Conservation (phyloP, 2,888 invertebrate species). For the Euplagia quadripunctaria region DNA sequence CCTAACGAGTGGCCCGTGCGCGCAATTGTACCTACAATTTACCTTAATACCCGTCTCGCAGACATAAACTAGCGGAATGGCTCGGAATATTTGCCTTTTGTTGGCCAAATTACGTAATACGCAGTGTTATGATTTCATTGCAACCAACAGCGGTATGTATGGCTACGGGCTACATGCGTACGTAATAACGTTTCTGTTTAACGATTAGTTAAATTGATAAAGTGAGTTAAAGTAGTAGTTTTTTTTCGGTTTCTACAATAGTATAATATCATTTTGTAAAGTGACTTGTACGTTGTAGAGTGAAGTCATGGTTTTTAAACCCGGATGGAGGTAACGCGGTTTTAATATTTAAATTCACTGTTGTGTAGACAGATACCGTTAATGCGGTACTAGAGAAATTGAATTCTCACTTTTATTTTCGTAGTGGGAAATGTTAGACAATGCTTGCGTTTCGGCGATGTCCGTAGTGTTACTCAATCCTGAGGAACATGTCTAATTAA, state of each 20-base stretch:
- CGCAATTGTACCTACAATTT: constrained; percentile 83
- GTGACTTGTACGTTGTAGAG: constrained; percentile 55
- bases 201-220: constrained; percentile 53
- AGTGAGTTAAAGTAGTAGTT: constrained; percentile 37
- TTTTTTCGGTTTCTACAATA: constrained; percentile 54
- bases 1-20: constrained; percentile 85
- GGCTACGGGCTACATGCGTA: constrained; percentile 55
- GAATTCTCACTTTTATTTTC: constrained; percentile 84
- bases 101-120: constrained; percentile 81
- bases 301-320: constrained; percentile 73
- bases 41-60: constrained; percentile 81
- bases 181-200: constrained; percentile 46
- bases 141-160: constrained; percentile 55
- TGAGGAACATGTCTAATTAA: constrained; percentile 36
- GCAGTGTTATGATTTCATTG: constrained; percentile 78
- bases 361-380: constrained; percentile 77
- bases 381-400: constrained; percentile 69
- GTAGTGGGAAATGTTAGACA: constrained; percentile 59
- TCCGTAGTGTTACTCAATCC: constrained; percentile 52
- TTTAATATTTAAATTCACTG: constrained; percentile 77
- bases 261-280: constrained; percentile 64
- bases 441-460: constrained; percentile 35
- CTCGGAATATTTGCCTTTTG: constrained; percentile 79
- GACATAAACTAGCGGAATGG: constrained; percentile 81
- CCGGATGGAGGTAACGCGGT: constrained; percentile 73